Conservation (phyloP, 2,113 vertebrate genomes). For the Fulica atra region DNA sequence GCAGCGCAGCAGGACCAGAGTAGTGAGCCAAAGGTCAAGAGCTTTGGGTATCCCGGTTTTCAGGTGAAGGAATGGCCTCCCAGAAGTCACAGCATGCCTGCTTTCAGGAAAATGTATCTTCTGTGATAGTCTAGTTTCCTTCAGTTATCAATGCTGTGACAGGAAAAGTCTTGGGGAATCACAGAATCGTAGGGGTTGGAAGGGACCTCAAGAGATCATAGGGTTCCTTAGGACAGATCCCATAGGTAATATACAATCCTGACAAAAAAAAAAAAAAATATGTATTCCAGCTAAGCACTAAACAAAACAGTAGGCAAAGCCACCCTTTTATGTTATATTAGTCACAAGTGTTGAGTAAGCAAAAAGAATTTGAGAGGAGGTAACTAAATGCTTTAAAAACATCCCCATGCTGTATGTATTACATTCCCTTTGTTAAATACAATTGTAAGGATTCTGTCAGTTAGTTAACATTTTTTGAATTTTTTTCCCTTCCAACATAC, state of each 20-base stretch:
- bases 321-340: not conserved
- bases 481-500: not conserved
- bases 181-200: too few species aligned
- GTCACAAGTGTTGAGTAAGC: not conserved
- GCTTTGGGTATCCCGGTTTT: not conserved
- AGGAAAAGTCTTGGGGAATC: not conserved
- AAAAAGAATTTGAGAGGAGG: not conserved
- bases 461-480: not conserved
- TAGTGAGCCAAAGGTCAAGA: not conserved
- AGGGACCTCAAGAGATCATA: too few species aligned
- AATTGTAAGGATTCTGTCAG: not conserved
- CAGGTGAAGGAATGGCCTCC: not conserved
- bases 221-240: too few species aligned
- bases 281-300: not conserved
- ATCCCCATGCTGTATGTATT: not conserved
- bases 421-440: not conserved
- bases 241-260: not conserved
- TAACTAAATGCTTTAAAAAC: not conserved
- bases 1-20: rapidly evolving
- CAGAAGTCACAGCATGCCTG: not conserved
- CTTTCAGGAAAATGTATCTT: not conserved
- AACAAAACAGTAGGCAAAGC: not conserved
- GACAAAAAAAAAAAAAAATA: not conserved
- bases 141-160: not conserved
- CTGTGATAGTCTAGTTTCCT: not conserved